These are phyloP conservation scores for Microtus agrestis DNA, from an alignment of 2,797 vertebrate genomes.

Conservation along the genomic window DNA sequence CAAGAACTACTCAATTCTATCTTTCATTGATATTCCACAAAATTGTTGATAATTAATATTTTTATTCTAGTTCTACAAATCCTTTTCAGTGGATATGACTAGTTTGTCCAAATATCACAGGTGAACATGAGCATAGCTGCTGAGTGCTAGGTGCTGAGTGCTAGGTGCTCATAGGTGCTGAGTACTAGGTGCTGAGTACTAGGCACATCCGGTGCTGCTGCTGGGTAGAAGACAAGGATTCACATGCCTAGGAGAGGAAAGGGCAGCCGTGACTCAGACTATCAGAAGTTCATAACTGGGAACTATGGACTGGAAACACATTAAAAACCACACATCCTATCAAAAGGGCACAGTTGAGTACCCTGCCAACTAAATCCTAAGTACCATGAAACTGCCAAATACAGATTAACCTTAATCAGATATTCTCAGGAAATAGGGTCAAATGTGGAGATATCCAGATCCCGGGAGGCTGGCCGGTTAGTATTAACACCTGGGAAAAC, in stretches of 20 bases:
- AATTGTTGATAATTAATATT: not conserved
- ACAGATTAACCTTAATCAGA: not conserved
- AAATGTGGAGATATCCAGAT: not conserved
- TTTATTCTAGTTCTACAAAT: constrained; percentile 14
- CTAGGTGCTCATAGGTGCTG: not conserved
- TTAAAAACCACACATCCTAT: not conserved
- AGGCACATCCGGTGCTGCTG: not conserved
- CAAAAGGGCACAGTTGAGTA: not conserved
- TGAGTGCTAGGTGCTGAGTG: not conserved
- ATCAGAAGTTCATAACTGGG: not conserved
- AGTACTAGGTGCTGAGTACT: not conserved
- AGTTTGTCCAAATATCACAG: not conserved
- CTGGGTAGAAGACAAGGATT: not conserved
- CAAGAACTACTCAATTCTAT: not conserved
- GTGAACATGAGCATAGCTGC: not conserved
- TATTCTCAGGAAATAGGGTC: not conserved
- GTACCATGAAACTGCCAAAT: not conserved
- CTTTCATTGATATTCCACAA: constrained; percentile 2
- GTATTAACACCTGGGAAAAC: not conserved
- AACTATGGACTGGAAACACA: not conserved
- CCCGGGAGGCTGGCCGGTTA: not conserved
- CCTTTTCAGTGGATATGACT: not conserved
- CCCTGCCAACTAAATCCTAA: not conserved
- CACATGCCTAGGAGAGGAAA: not conserved
- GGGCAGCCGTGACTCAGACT: not conserved